These are phyloP conservation scores for Coryphaenoides rupestris DNA, from an alignment of 2,113 vertebrate genomes.

Conservation along the genomic window DNA sequence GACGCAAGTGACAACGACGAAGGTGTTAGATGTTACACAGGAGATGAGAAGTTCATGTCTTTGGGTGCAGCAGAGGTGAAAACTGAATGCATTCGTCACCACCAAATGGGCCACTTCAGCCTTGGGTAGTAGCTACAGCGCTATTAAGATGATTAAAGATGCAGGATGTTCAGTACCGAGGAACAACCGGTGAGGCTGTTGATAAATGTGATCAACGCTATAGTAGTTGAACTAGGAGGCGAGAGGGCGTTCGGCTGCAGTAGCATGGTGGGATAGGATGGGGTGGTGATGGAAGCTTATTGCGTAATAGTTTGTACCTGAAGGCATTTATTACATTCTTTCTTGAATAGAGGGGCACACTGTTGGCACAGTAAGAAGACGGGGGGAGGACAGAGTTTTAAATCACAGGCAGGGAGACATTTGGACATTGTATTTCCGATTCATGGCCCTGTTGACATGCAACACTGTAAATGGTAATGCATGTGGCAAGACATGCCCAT, in stretches of 20 bases:
- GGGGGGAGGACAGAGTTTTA: conserved; percentile 52
- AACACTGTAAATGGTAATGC: conserved; percentile 27
- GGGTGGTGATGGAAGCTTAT: conserved; percentile 60
- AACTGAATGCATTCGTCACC: too few species aligned
- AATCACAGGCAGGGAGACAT: conserved; percentile 23
- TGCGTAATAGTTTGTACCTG: conserved; percentile 70
- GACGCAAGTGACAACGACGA: too few species aligned
- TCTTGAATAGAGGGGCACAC: conserved; percentile 82
- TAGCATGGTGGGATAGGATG: conserved; percentile 47
- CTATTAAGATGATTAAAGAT: too few species aligned
- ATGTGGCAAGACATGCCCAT: conserved; percentile 20
- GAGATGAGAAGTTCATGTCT: too few species aligned
- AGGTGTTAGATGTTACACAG: too few species aligned
- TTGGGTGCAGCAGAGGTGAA: too few species aligned
- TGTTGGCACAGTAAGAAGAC: conserved; percentile 74
- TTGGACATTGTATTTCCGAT: conserved; percentile 7
- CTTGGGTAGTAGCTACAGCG: too few species aligned
- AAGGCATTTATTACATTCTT: conserved; percentile 85
- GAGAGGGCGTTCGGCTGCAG: conserved; percentile 41
- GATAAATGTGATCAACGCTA: conserved; percentile 6
- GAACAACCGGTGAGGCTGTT: conserved; percentile 36
- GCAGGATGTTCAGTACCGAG: not conserved
- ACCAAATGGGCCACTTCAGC: too few species aligned
- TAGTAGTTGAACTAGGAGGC: conserved; percentile 19
- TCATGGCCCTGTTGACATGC: conserved; percentile 9